Base-by-base conservation (phyloP, 2,113 vertebrate genomes). In the Nothobranchius furzeri region DNA sequence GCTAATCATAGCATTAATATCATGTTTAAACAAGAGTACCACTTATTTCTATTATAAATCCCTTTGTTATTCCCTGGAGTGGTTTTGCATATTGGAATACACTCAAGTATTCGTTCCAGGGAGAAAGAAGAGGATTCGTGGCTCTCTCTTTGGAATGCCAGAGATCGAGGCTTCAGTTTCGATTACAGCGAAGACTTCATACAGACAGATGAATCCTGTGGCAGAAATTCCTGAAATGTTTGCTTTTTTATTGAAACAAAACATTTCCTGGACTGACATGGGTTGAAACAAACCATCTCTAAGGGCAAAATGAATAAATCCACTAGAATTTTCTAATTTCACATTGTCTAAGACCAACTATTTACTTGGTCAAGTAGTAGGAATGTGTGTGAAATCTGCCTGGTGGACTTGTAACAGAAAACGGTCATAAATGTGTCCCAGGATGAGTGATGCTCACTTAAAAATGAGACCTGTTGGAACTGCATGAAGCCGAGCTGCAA, bases 31-130 rank as follows among this genome's bases (percentile, higher is more conserved):
- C n/a, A 40, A 14, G 17, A 54, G 68, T n/a, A 17, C 8, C 24
- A 17, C 15, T 49, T 17, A 68, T 62, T 68, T 46, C 6, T 14
- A 24, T 66, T 13, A 58, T 69, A 67, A 71, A 77, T 45, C 10
- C 66, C 60, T n/a, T 70, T 65, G 63, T 73, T 77, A 60, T 55
- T 59, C 51, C 54, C 49, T 56, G 36, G 55, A 82, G 30, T 17
- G n/a, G 49, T 47, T 75, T 73, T 75, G 14, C 56, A 56, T 60
- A 13, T 24, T 73, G 46, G 64, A 84, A 56, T 43, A n/a, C 67
- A 64, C 5, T 64, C 64, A 77, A 77, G 20, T 59, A 48, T 79
- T 68, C 68, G 40, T 47, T 42, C 24, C 12, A 30, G 63, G 17
- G 51, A 63, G 68, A 70, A 49, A 40, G 24, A 75, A 70, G 25